Conservation (phyloP, 2,797 vertebrate species). For the Sebastes oblongus region DNA sequence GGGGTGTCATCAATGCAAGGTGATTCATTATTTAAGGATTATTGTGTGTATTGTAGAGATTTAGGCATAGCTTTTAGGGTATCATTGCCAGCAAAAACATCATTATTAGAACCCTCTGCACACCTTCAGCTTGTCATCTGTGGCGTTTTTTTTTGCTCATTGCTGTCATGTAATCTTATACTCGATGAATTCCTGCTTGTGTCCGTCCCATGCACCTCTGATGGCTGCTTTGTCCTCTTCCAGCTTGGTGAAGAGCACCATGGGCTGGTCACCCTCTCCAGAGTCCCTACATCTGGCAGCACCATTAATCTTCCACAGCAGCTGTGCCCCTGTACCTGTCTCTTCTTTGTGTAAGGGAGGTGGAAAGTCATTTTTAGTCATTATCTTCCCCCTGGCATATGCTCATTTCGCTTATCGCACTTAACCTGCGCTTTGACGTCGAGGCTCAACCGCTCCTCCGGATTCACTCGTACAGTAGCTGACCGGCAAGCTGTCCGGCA, state of each 20-base stretch:
- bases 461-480: slow-evolving; percentile 47
- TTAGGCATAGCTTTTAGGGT: slow-evolving; percentile 41
- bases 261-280: slow-evolving; percentile 72
- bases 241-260: slow-evolving; percentile 62
- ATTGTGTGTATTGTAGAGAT: slow-evolving; percentile 53
- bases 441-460: slow-evolving; percentile 42
- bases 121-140: slow-evolving; percentile 43
- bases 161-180: slow-evolving; percentile 41
- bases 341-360: slow-evolving; percentile 78
- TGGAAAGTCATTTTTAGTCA: slow-evolving; percentile 81
- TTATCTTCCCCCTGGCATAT: slow-evolving; percentile 81
- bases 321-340: slow-evolving; percentile 78
- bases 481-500: slow-evolving; percentile 46
- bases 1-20: slow-evolving; percentile 40
- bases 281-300: slow-evolving; percentile 78
- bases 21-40: slow-evolving; percentile 66
- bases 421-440: slow-evolving; percentile 76
- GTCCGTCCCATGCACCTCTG: slow-evolving; percentile 43
- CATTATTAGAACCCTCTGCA: slow-evolving; percentile 48
- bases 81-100: slow-evolving; percentile 34
- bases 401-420: slow-evolving; percentile 81
- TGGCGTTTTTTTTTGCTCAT: slow-evolving; percentile 40
- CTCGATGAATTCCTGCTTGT: slow-evolving; percentile 45
- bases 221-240: slow-evolving; percentile 74
- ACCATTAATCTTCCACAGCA: slow-evolving; percentile 80